Base-by-base conservation (phyloP, 2,888 invertebrate genomes). In the Dolichopus griseipennis region DNA sequence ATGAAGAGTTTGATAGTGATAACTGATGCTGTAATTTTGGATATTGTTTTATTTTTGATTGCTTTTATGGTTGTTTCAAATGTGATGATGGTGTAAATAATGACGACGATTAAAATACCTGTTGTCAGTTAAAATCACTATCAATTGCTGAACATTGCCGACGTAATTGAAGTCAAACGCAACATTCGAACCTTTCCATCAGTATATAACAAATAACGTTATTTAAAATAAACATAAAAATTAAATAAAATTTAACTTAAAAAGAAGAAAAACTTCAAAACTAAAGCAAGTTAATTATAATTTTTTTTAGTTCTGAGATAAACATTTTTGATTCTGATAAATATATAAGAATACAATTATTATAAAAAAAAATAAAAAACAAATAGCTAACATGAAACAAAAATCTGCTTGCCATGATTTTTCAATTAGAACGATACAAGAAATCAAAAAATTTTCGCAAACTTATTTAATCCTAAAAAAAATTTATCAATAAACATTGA, bases 141-240 rank as follows among this genome's bases (percentile, higher is more conserved):
- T 64, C 64, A 34, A 64, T 20, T 37, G 64, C 37, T 8, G 74
- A 75, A 64, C 73, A 75, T 68, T 76, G 76, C 34, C 75, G 73
- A 18, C 74, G 74, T 21, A 76, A 70, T 71, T 65, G 73, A 72
- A 64, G 75, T 75, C 67, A 75, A 76, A 65, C 75, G 74, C 76
- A 75, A 76, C 68, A 76, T 71, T 63, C 75, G 73, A 52, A 76
- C 76, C 71, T 75, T 76, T 61, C 76, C 76, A 71, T 76, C 75
- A 70, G 76, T 76, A 66, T 10, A 65, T 33, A 12, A 27, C 3
- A 27, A 27, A 27, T 27, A 27, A 27, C 5, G 5, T 27, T n/a
- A 20, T n/a, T n/a, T n/a, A 18, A 61, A n/a, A n/a, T 61, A 4
- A 6, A 18, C 4, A 4, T 18, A 18, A 20, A 4, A 27, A 64